Percentiles rank a stretch among this genome's conserved stretches.
Evolutionary conservation across 2,797 vertebrate species (phyloP).

Genomic region (Hephaestus fuliginosus): DNA sequence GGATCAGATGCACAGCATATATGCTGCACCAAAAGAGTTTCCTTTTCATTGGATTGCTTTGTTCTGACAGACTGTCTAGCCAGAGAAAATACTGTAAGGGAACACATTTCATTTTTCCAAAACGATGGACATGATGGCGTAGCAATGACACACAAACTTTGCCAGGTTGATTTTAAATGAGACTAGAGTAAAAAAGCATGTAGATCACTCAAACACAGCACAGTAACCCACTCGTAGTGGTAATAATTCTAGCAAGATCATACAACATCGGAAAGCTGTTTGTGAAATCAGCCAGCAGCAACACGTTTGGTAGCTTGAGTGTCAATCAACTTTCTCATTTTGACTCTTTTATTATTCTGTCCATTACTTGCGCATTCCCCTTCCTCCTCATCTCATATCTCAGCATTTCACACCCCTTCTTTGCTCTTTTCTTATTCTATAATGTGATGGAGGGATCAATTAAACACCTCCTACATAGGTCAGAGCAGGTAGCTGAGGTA

Average conservation of each 20-base stretch:
- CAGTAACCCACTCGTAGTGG: neutral
- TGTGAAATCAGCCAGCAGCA: constrained; percentile 48
- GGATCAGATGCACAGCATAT: neutral
- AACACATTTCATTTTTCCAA: neutral
- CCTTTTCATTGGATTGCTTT: constrained; percentile 61
- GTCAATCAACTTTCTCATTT: constrained; percentile 30
- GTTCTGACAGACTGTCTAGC: constrained; percentile 55
- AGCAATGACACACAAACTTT: constrained; percentile 41
- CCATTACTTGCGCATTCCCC: neutral
- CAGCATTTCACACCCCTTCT: constrained; percentile 23
- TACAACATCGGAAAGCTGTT: constrained; percentile 42
- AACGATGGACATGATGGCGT: constrained; percentile 1
- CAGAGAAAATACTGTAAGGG: constrained; percentile 10
- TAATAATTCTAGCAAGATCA: constrained; percentile 32
- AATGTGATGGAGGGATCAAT: constrained; percentile 29
- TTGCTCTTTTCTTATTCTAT: constrained; percentile 36
- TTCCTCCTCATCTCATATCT: constrained; percentile 22
- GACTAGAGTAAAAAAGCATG: neutral
- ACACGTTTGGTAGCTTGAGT: constrained; percentile 1
- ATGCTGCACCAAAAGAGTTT: constrained; percentile 37
- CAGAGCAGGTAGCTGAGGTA: constrained; percentile 37
- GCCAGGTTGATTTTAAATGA: constrained; percentile 3
- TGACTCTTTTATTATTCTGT: constrained; percentile 27
- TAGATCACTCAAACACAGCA: constrained; percentile 15
- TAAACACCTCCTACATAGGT: constrained; percentile 64